phyloP scores from a whole-genome alignment of 2,888 invertebrate genomes.

The Thelaira solivaga region DNA sequence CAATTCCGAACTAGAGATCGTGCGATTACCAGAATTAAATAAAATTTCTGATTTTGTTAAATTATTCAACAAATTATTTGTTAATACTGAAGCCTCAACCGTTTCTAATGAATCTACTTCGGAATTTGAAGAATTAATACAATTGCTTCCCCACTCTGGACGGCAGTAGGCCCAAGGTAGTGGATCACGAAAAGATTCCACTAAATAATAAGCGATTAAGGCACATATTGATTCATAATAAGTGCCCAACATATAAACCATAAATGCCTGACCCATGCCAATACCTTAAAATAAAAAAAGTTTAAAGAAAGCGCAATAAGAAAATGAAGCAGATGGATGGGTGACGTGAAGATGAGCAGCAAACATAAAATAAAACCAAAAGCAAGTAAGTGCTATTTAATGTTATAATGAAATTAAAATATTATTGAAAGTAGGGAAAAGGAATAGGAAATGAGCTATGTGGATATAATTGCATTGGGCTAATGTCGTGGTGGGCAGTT shows the following conservation, averaged over 20 bases:
- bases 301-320: neutral
- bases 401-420: too few relatives aligned
- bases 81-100: constrained; percentile 26
- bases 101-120: neutral
- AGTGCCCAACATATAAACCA: constrained; percentile 79
- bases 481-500: too few relatives aligned
- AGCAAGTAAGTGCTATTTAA: neutral
- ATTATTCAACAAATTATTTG: constrained; percentile 28
- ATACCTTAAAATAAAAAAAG: constrained; percentile 76
- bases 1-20: constrained; percentile 78
- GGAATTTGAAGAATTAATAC: constrained; percentile 71
- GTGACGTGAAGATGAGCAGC: neutral
- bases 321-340: neutral
- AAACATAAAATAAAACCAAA: neutral
- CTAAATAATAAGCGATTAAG: constrained; percentile 80
- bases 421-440: too few relatives aligned
- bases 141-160: constrained; percentile 78
- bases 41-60: constrained; percentile 26
- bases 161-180: constrained; percentile 82
- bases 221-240: constrained; percentile 81
- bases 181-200: constrained; percentile 80
- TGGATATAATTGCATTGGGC: too few relatives aligned
- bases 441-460: too few relatives aligned
- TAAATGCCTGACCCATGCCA: constrained; percentile 79
- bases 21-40: constrained; percentile 57